Evolutionary conservation across 1,140 invertebrate genomes (phyloP), one percentile per base, ranked within the genome.

Genomic region (Drosophila ogumai): DNA sequence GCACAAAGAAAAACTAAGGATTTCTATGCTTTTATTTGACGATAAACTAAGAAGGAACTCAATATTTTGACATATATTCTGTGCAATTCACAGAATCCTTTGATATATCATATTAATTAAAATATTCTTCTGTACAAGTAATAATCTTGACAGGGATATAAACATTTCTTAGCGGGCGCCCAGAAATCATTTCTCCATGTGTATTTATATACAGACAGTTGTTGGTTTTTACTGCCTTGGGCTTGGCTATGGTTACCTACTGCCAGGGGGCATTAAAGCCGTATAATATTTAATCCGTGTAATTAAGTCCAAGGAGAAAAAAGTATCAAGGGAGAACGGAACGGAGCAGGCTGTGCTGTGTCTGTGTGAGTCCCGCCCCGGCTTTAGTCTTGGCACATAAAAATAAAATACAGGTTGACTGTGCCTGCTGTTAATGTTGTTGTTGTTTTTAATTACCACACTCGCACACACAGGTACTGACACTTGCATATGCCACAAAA

Each of bases 221-320:
- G 52, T 41, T 43, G 46, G 47, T 60, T 55, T 72, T 66, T 60
- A 76, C 40, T 76, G 74, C 63, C 73, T 68, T 67, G 74, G 74
- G 47, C 55, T 64, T 56, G 72, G 57, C 73, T 75, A 52, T 67
- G 74, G 55, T 61, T 78, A 69, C 74, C 75, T 78, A 69, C 75
- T 61, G 64, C 74, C 57, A 61, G 52, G 74, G 73, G 67, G 67
- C 73, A 86, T 90, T 80, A 90, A 90, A 86, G 65, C 81, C 85
- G 72, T 85, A 85, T 86, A 82, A 85, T 82, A 90, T 82, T 86
- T 90, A 90, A 90, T 85, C 86, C 86, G 68, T 90, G 81, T 90
- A 90, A 90, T 90, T 90, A 90, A 90, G 81, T 86, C 86, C 81
- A 90, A 90, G 86, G 86, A 85, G 65, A 90, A 67, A 69, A 47